These are phyloP conservation scores for Phymanthus crucifer DNA, from an alignment of 92 coral and sea anemone species.

Conservation along the genomic window DNA sequence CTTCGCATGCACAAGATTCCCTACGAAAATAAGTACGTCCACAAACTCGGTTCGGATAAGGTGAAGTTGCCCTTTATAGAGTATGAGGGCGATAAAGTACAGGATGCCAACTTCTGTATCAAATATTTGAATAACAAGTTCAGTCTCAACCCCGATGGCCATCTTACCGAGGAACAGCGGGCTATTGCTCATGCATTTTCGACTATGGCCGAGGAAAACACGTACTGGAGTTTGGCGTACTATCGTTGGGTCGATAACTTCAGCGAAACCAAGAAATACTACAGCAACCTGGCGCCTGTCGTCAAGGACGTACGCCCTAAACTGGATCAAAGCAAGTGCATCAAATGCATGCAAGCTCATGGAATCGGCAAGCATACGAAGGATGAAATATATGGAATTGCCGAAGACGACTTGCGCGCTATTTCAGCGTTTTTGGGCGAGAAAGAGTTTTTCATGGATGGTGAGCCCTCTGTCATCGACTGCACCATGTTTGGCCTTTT, in stretches of 20 bases:
- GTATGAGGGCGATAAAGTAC: constrained; percentile 92
- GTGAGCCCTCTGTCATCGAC: constrained; percentile 86
- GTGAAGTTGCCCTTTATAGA: constrained; percentile 93
- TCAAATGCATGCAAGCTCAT: constrained; percentile 96
- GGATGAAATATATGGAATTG: constrained; percentile 92
- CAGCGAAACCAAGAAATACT: constrained; percentile 94
- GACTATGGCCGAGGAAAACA: constrained; percentile 93
- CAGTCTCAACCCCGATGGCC: constrained; percentile 70
- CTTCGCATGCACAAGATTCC: constrained; percentile 88
- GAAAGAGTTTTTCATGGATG: constrained; percentile 94
- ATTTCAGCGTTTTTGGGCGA: constrained; percentile 75
- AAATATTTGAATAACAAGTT: constrained; percentile 92
- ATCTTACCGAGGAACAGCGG: constrained; percentile 66
- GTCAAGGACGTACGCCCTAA: constrained; percentile 85
- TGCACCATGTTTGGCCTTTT: constrained; percentile 95
- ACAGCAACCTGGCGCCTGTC: constrained; percentile 89
- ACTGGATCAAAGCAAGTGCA: constrained; percentile 94
- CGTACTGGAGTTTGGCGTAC: constrained; percentile 95
- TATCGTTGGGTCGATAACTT: constrained; percentile 99
- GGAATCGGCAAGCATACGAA: constrained; percentile 94
- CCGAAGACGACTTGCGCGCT: constrained; percentile 87
- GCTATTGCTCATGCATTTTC: constrained; percentile 91
- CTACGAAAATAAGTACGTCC: constrained; percentile 83
- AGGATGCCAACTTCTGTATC: constrained; percentile 85
- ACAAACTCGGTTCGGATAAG: constrained; percentile 74